Evolutionary conservation across 1,140 invertebrate genomes (phyloP).

Genomic region (Aphis craccivora): DNA sequence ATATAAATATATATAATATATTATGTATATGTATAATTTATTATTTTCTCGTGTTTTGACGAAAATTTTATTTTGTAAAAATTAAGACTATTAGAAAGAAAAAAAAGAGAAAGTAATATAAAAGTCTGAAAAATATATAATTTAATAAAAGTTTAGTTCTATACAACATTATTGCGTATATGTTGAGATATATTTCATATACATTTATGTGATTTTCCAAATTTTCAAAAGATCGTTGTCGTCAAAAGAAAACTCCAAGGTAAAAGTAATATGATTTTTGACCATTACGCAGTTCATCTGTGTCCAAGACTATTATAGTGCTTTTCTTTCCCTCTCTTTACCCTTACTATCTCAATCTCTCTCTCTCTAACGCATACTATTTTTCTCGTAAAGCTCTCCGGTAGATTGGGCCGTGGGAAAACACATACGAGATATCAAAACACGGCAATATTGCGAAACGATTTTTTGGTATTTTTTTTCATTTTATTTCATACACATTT

Average conservation of each 20-base stretch:
- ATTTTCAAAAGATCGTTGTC: neutral
- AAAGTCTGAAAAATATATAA: conserved; percentile 1
- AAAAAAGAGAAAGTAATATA: neutral
- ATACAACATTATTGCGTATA: neutral
- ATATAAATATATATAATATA: no score
- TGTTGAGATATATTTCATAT: neutral
- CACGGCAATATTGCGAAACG: conserved; percentile 47
- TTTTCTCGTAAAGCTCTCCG: neutral
- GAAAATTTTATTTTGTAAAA: neutral
- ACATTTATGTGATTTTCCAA: neutral
- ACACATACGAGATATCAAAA: conserved; percentile 33
- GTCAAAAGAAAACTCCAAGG: neutral
- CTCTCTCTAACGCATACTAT: neutral
- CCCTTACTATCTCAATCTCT: neutral
- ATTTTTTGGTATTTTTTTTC: conserved; percentile 48
- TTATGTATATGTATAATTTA: neutral
- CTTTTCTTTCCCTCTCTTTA: neutral
- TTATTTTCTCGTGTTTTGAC: neutral
- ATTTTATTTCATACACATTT: conserved; percentile 50
- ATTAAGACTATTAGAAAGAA: neutral
- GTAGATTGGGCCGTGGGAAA: neutral
- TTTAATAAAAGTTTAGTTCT: neutral
- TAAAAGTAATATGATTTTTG: conserved; percentile 20
- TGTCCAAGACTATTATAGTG: neutral
- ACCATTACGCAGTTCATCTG: neutral